phyloP scores from a whole-genome alignment of 2,113 vertebrate genomes.

The Trinectes maculatus region DNA sequence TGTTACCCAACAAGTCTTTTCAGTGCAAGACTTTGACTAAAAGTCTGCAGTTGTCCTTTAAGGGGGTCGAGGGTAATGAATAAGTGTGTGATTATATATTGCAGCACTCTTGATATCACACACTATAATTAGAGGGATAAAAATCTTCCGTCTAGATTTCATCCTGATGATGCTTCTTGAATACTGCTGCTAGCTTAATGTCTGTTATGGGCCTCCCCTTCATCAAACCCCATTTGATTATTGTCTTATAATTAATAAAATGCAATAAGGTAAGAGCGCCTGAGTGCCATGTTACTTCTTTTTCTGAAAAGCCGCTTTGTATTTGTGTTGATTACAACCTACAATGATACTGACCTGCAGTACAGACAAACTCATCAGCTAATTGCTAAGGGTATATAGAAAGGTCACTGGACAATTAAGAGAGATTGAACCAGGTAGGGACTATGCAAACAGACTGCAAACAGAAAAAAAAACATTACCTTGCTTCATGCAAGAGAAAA shows the following conservation, averaged over 20 bases:
- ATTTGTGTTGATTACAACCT: constrained; percentile 73
- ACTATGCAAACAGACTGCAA: constrained; percentile 34
- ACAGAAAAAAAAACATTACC: constrained; percentile 19
- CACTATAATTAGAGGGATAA: constrained; percentile 26
- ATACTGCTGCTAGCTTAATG: constrained; percentile 3
- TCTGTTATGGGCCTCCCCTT: constrained; percentile 44
- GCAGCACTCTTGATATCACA: constrained; percentile 1
- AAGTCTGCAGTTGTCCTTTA: background rate
- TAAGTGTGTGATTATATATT: background rate
- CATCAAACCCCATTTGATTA: constrained; percentile 64
- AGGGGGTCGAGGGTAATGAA: background rate
- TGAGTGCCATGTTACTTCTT: constrained; percentile 35
- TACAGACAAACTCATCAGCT: constrained; percentile 75
- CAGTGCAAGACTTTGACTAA: background rate
- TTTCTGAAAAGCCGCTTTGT: constrained; percentile 59
- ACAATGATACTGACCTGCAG: constrained; percentile 64
- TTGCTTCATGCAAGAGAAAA: constrained; percentile 14
- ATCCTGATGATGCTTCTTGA: constrained; percentile 16
- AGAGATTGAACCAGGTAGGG: constrained; percentile 56
- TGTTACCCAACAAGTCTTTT: background rate
- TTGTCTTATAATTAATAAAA: constrained; percentile 68
- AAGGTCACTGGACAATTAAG: constrained; percentile 77
- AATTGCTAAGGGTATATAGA: constrained; percentile 73
- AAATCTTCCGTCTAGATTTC: constrained; percentile 11
- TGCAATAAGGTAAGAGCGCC: constrained; percentile 47